A percentile compares a stretch with the other conserved stretches of the same genome.
phyloP scores from a whole-genome alignment of 2,113 vertebrate genomes.

The Neolamprologus ventralis region DNA sequence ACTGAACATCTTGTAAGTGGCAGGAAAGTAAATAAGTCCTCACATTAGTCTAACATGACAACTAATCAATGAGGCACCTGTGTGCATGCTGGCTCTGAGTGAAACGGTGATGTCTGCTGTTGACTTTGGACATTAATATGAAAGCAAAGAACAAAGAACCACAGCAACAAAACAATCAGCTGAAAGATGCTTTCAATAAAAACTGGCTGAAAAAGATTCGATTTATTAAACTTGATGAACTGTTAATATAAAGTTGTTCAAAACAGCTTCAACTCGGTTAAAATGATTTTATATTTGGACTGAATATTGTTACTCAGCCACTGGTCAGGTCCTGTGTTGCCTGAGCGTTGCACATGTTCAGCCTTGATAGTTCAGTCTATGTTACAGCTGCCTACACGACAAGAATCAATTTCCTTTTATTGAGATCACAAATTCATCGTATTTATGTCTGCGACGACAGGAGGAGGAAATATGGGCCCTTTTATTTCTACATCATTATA shows the following conservation, averaged over 20 bases:
- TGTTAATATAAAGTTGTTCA: neutral
- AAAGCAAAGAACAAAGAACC: neutral
- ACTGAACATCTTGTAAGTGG: neutral
- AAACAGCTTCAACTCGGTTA: too few species aligned
- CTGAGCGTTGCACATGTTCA: neutral
- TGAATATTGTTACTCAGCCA: neutral
- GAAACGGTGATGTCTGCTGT: neutral
- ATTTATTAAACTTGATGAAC: neutral
- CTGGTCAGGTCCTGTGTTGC: rapidly evolving
- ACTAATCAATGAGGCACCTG: neutral
- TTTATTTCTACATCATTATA: neutral
- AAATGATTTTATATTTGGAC: too few species aligned
- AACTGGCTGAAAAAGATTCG: neutral
- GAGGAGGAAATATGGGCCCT: neutral
- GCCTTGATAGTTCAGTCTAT: neutral
- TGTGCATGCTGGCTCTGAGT: neutral
- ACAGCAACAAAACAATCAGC: neutral
- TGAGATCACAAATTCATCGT: neutral
- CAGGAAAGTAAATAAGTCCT: neutral
- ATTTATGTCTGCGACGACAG: neutral
- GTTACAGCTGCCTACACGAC: rapidly evolving
- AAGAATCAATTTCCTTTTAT: neutral
- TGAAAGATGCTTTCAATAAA: neutral
- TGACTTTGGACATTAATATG: neutral
- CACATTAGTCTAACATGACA: neutral